phyloP scores from a whole-genome alignment of 2,113 vertebrate species.

The Hemibagrus wyckioides region DNA sequence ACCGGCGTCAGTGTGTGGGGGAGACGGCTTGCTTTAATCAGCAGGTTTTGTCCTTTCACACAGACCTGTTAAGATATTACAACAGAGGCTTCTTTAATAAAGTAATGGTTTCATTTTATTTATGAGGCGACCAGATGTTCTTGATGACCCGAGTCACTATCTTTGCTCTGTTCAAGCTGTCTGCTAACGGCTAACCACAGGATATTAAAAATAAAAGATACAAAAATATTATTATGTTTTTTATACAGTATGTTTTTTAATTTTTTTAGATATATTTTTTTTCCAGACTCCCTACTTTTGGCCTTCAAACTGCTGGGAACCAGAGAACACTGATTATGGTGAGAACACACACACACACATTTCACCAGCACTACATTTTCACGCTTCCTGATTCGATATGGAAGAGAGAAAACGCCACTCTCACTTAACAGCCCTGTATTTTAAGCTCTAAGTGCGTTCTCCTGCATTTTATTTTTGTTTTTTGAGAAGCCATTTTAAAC shows the following conservation, averaged over 20 bases:
- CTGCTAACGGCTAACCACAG: neutral
- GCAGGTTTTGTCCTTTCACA: neutral
- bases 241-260: no score
- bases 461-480: neutral
- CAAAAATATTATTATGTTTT: no score
- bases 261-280: no score
- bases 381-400: neutral
- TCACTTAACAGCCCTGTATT: neutral
- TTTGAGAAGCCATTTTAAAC: neutral
- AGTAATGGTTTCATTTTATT: conserved; percentile 6
- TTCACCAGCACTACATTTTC: neutral
- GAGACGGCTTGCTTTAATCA: neutral
- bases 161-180: neutral
- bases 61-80: neutral
- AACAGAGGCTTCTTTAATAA: neutral
- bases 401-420: neutral
- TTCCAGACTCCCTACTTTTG: conserved; percentile 86
- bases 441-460: neutral
- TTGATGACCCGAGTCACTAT: neutral
- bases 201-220: neutral
- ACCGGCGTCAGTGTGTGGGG: neutral
- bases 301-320: conserved; percentile 89
- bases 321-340: conserved; percentile 64
- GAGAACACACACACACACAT: neutral
- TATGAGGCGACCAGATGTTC: neutral